These are phyloP conservation scores for Zele albiditarsus DNA, from an alignment of 2,888 invertebrate genomes.

Conservation along the genomic window DNA sequence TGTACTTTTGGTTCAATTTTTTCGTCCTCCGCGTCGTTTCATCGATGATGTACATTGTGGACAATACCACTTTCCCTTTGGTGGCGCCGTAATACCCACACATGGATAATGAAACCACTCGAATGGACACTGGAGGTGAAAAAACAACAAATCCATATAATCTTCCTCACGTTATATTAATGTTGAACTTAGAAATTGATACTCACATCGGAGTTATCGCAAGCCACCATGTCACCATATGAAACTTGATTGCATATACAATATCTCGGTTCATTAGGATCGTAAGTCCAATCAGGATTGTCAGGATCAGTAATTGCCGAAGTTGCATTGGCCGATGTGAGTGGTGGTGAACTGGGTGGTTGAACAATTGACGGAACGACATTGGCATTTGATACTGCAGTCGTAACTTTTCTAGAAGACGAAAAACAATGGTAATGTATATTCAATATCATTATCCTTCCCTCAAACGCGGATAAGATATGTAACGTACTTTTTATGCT, in stretches of 20 bases:
- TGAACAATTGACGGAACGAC: constrained; percentile 66
- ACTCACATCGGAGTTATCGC: constrained; percentile 96
- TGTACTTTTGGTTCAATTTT: constrained; percentile 76
- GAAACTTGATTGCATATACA: constrained; percentile 98
- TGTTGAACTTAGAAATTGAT: background rate
- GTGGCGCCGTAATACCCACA: constrained; percentile 95
- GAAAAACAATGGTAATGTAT: background rate
- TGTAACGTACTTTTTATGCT: constrained; percentile 77
- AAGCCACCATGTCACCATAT: constrained; percentile 99
- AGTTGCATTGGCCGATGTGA: constrained; percentile 67
- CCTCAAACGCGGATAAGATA: background rate
- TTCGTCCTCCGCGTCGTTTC: constrained; percentile 87
- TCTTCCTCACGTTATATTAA: background rate
- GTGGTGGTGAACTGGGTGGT: constrained; percentile 72
- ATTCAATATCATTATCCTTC: too few relatives aligned
- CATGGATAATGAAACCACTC: constrained; percentile 99
- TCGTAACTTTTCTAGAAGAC: constrained; percentile 66
- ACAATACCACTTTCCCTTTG: constrained; percentile 99
- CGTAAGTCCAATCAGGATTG: constrained; percentile 92
- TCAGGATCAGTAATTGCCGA: constrained; percentile 76
- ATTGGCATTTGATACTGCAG: constrained; percentile 64
- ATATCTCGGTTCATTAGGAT: constrained; percentile 96
- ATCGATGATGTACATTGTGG: constrained; percentile 93
- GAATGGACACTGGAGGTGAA: constrained; percentile 87
- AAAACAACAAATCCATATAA: constrained; percentile 40